Evolutionary conservation across 2,113 vertebrate species (phyloP).

Genomic region (Holacanthus passer): DNA sequence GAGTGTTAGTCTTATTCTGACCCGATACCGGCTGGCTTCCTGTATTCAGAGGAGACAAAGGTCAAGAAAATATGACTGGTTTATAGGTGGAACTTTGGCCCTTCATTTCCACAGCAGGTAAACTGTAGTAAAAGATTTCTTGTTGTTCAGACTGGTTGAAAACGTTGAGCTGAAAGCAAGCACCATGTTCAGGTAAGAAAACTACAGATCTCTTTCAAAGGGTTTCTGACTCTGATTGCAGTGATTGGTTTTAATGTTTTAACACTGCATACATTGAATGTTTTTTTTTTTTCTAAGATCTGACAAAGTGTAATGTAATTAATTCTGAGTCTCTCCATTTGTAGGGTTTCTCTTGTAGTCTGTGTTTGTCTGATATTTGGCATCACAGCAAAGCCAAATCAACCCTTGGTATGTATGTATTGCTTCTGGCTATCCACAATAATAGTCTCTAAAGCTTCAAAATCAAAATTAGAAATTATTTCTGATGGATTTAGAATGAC

Average conservation of each 20-base stretch:
- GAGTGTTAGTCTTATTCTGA: neutral
- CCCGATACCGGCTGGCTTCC: neutral
- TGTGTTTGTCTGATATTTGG: constrained; percentile 69
- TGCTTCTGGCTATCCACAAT: neutral
- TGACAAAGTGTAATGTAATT: no score
- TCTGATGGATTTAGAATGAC: constrained; percentile 10
- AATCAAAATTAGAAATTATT: neutral
- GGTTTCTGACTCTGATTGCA: neutral
- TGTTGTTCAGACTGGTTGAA: neutral
- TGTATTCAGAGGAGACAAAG: constrained; percentile 61
- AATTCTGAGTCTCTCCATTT: constrained; percentile 25
- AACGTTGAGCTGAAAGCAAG: constrained; percentile 24
- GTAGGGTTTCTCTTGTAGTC: constrained; percentile 74
- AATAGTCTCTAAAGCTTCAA: neutral
- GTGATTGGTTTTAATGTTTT: constrained; percentile 7
- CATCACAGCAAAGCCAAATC: constrained; percentile 74
- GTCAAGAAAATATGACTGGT: constrained; percentile 49
- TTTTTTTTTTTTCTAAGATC: constrained; percentile 4
- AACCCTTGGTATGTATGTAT: constrained; percentile 74
- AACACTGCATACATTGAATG: neutral
- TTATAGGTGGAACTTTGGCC: constrained; percentile 77
- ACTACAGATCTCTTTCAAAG: neutral
- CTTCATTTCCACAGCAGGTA: constrained; percentile 48
- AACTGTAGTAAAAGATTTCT: neutral
- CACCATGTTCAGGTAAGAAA: constrained; percentile 81